Evolutionary conservation across 2,888 invertebrate species (phyloP), one percentile per base, ranked within the genome.

Genomic region (Agonopterix alstromeriana): DNA sequence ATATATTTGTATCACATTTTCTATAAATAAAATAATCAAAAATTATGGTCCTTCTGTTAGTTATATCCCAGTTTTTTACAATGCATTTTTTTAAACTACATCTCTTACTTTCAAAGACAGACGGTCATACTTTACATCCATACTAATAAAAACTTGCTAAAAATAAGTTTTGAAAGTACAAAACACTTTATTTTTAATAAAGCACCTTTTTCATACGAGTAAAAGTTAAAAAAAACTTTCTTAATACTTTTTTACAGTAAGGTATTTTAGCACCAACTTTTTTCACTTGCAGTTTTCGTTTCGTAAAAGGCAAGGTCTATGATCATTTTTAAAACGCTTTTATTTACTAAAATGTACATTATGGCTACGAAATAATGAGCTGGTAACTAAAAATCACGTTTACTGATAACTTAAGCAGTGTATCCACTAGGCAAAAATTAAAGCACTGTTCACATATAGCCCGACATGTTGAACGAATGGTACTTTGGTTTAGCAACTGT

Each of bases 1-100:
- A 83, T 42, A 47, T 82, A 84, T 80, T 27, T 77, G 67, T 83
- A 84, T 85, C 82, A 84, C 83, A 83, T 68, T 67, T 70, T 55
- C 7, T 65, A 63, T 63, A 63, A 70, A 61, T 70, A 72, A 65
- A 69, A 71, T 14, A 41, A 9, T 36, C 9, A 48, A 40, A 48
- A 70, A 73, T 68, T 70, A 66, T 80, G 77, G 82, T 82, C 81
- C 80, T 67, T 71, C 54, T 54, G 57, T 62, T 63, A 54, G 48
- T 53, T 49, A 49, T 63, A 68, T 66, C 64, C 63, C 64, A 65
- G 67, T 64, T 63, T 53, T 27, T 50, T 50, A 48, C 9, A 40
- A 40, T 11, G 46, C 42, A 45, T 11, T 8, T 42, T 4, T 42
- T 38, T 38, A 38, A 27, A 27, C 27, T 27, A 27, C 27, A 7